Conservation (phyloP, 2,888 invertebrate species). For the Sminthurides aquaticus region DNA sequence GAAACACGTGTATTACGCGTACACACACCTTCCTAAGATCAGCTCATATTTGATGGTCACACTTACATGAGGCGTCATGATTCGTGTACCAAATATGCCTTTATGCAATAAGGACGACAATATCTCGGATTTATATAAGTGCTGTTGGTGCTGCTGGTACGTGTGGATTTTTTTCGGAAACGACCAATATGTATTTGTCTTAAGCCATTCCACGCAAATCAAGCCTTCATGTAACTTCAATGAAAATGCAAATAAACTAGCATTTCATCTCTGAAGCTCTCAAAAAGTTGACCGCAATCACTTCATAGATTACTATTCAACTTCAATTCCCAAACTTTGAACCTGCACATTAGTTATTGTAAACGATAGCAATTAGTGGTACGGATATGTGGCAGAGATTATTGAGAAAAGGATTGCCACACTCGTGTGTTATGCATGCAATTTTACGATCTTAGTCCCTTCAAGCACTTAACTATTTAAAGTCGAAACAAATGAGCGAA, state of each 20-base stretch:
- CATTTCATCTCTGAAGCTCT: not conserved
- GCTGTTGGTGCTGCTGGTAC: not conserved
- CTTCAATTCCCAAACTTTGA: too few relatives aligned
- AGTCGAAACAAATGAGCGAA: too few relatives aligned
- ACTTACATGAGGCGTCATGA: not conserved
- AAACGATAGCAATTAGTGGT: too few relatives aligned
- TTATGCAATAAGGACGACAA: not conserved
- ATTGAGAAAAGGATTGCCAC: too few relatives aligned
- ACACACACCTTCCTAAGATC: not conserved
- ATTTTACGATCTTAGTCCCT: too few relatives aligned
- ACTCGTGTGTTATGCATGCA: too few relatives aligned
- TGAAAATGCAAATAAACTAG: not conserved
- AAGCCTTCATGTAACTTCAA: not conserved
- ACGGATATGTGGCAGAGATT: too few relatives aligned
- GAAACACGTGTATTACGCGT: not conserved
- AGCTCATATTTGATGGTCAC: not conserved
- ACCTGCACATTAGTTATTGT: too few relatives aligned
- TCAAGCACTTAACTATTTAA: too few relatives aligned
- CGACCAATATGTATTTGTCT: not conserved
- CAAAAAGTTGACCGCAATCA: too few relatives aligned
- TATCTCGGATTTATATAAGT: not conserved
- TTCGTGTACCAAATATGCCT: not conserved
- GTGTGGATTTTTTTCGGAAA: not conserved
- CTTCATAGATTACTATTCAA: too few relatives aligned
- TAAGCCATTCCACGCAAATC: not conserved